Evolutionary conservation across 2,888 invertebrate genomes (phyloP).

Genomic region (Altica lythri): DNA sequence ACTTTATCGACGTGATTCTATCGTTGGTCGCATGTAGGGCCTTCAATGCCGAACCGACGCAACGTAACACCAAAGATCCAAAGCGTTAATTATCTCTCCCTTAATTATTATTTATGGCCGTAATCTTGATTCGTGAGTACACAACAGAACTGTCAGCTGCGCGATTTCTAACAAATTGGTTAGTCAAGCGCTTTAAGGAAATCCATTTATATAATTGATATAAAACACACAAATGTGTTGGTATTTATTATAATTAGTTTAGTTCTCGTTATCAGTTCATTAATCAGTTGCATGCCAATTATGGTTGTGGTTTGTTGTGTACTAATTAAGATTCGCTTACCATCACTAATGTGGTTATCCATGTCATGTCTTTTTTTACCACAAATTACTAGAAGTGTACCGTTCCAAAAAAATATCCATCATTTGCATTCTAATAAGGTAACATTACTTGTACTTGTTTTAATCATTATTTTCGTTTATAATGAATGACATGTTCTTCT

Average conservation of each 20-base stretch:
- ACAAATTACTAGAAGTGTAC: background rate
- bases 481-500: too few species aligned
- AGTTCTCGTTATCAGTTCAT: constrained; percentile 27
- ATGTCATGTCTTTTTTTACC: constrained; percentile 3
- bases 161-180: constrained; percentile 40
- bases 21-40: constrained; percentile 24
- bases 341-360: background rate
- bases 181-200: constrained; percentile 37
- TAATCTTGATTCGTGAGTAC: constrained; percentile 35
- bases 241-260: constrained; percentile 36
- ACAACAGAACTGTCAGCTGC: constrained; percentile 39
- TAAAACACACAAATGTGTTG: constrained; percentile 36
- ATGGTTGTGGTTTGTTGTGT: constrained; percentile 21
- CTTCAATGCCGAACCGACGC: constrained; percentile 22
- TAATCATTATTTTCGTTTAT: background rate
- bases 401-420: background rate
- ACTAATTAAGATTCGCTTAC: constrained; percentile 29
- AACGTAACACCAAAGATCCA: constrained; percentile 25
- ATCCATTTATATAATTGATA: constrained; percentile 41
- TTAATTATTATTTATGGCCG: constrained; percentile 39
- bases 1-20: constrained; percentile 30
- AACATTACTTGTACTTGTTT: background rate
- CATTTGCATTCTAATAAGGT: constrained; percentile 1
- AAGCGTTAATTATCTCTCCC: constrained; percentile 36
- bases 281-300: constrained; percentile 29